Conservation (phyloP, 1,140 invertebrate genomes). For the Philaenus spumarius region DNA sequence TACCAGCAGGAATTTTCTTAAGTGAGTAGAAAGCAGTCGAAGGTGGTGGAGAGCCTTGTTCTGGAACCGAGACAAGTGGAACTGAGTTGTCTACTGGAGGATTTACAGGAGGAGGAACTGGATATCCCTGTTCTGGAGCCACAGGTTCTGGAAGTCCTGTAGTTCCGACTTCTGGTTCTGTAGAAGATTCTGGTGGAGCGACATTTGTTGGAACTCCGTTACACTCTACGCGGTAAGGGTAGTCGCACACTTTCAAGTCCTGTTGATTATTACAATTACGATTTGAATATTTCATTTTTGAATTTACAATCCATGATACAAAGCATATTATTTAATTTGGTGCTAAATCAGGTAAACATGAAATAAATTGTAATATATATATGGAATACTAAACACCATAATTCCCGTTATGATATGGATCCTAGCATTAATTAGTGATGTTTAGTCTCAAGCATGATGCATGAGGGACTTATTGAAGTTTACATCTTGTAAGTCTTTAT, state of each 20-base stretch:
- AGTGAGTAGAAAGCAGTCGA: constrained; percentile 3
- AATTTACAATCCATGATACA: too few species aligned
- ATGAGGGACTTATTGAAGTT: too few species aligned
- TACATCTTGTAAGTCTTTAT: too few species aligned
- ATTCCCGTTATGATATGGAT: too few species aligned
- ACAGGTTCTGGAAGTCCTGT: background rate
- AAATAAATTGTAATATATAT: too few species aligned
- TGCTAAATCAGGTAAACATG: too few species aligned
- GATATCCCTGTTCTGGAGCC: constrained; percentile 2
- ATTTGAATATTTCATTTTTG: too few species aligned
- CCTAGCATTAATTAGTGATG: too few species aligned
- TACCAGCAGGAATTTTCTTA: constrained; percentile 8
- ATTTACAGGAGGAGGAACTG: background rate
- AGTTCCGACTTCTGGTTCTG: constrained; percentile 1
- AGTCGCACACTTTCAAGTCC: constrained; percentile 53
- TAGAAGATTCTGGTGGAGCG: constrained; percentile 20
- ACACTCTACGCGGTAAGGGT: constrained; percentile 48
- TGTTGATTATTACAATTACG: constrained; percentile 29
- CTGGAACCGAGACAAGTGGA: background rate
- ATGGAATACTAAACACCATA: too few species aligned
- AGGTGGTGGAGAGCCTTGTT: background rate
- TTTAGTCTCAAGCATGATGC: too few species aligned
- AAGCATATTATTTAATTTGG: too few species aligned
- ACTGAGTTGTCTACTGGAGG: constrained; percentile 9
- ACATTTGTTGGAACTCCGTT: constrained; percentile 38